Conservation (phyloP, 1,140 invertebrate genomes). For the Sogatella furcifera region DNA sequence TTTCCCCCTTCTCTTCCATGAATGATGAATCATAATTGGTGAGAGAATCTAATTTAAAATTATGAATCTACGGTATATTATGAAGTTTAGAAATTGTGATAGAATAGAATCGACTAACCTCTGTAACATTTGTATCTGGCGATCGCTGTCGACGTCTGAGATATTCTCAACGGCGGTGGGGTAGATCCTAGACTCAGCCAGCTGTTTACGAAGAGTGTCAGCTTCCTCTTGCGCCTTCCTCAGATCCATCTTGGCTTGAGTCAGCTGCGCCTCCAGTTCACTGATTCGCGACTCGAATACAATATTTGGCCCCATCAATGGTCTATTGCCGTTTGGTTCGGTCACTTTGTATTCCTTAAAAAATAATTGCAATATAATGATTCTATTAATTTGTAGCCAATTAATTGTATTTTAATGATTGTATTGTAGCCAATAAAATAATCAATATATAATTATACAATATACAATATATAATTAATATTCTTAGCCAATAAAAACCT, state of each 20-base stretch:
- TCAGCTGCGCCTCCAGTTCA: slow-evolving; percentile 69
- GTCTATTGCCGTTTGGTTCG: slow-evolving; percentile 41
- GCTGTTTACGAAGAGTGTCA: slow-evolving; percentile 46
- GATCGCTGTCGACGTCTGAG: slow-evolving; percentile 33
- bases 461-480: too few relatives aligned
- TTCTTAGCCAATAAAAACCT: too few relatives aligned
- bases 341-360: background rate
- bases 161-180: slow-evolving; percentile 29
- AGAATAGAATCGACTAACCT: slow-evolving; percentile 32
- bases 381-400: too few relatives aligned
- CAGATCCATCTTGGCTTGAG: slow-evolving; percentile 61
- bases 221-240: slow-evolving; percentile 57
- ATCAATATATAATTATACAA: too few relatives aligned
- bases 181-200: slow-evolving; percentile 31
- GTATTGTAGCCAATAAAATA: too few relatives aligned
- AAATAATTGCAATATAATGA: too few relatives aligned
- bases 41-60: too few relatives aligned
- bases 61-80: too few relatives aligned
- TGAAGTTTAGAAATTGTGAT: too few relatives aligned
- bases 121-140: slow-evolving; percentile 53
- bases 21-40: too few relatives aligned
- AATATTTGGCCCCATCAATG: slow-evolving; percentile 16
- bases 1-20: too few relatives aligned
- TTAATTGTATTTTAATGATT: too few relatives aligned
- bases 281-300: slow-evolving; percentile 71